These are phyloP conservation scores for Ammodytes marinus DNA, from an alignment of 2,113 vertebrate genomes.

Conservation along the genomic window DNA sequence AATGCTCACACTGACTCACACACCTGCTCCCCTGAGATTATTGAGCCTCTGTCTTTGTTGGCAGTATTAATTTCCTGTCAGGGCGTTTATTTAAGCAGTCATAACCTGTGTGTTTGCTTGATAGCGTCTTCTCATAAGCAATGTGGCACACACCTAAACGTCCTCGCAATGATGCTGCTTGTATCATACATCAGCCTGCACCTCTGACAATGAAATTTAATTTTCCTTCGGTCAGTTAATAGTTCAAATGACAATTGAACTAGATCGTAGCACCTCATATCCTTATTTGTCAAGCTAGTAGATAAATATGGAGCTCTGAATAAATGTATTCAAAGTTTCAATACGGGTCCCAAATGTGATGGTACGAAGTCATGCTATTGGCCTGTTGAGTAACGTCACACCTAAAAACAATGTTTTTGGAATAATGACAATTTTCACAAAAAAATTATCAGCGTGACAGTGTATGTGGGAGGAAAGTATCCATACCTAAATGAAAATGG, in stretches of 20 bases:
- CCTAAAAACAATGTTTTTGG: too few species aligned
- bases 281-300: background rate
- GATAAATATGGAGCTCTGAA: background rate
- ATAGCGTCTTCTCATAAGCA: background rate
- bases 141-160: background rate
- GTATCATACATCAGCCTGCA: background rate
- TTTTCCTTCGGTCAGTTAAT: background rate
- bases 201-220: background rate
- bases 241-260: background rate
- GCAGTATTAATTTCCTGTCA: conserved; percentile 28
- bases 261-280: background rate
- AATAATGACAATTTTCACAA: background rate
- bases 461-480: too few species aligned
- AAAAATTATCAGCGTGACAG: background rate
- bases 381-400: too few species aligned
- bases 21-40: background rate
- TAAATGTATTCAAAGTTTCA: background rate
- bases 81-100: background rate
- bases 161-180: background rate
- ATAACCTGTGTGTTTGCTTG: background rate
- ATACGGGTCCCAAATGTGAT: background rate
- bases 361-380: too few species aligned
- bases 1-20: conserved; percentile 12
- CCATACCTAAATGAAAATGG: too few species aligned
- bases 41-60: background rate